These are phyloP conservation scores for Hypanus sabinus DNA, from an alignment of 2,113 vertebrate species.

Conservation along the genomic window DNA sequence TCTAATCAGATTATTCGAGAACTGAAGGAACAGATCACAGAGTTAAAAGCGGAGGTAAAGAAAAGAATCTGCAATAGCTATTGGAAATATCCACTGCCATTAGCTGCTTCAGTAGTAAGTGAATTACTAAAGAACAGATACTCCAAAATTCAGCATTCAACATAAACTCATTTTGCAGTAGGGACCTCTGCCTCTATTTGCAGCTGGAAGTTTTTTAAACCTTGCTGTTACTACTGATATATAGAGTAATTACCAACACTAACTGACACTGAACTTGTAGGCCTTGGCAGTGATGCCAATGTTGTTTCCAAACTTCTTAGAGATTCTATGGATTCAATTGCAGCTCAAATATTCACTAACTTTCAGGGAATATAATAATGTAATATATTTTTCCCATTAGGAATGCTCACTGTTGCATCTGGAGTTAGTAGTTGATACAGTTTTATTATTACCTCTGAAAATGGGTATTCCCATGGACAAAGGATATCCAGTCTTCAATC, in stretches of 20 bases:
- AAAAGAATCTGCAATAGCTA: neutral
- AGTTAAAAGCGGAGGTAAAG: slow-evolving; percentile 80
- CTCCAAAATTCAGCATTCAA: too few relatives aligned
- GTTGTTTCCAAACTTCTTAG: neutral
- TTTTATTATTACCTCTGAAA: neutral
- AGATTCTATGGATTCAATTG: neutral
- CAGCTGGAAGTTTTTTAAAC: too few relatives aligned
- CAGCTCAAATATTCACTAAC: neutral
- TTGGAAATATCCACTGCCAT: neutral
- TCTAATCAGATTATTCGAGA: slow-evolving; percentile 84
- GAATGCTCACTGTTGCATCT: neutral
- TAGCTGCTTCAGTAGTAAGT: neutral
- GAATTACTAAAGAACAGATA: neutral
- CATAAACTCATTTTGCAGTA: too few relatives aligned
- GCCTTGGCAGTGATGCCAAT: neutral
- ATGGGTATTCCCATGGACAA: neutral
- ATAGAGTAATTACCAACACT: too few relatives aligned
- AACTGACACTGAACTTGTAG: too few relatives aligned
- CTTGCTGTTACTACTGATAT: too few relatives aligned
- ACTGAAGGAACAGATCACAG: slow-evolving; percentile 81
- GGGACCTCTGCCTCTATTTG: too few relatives aligned
- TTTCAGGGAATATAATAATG: neutral
- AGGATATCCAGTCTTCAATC: neutral
- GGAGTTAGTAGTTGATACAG: neutral
- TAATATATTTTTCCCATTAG: neutral